Evolutionary conservation across 2,888 invertebrate genomes (phyloP).

Genomic region (Latrodectus elegans): DNA sequence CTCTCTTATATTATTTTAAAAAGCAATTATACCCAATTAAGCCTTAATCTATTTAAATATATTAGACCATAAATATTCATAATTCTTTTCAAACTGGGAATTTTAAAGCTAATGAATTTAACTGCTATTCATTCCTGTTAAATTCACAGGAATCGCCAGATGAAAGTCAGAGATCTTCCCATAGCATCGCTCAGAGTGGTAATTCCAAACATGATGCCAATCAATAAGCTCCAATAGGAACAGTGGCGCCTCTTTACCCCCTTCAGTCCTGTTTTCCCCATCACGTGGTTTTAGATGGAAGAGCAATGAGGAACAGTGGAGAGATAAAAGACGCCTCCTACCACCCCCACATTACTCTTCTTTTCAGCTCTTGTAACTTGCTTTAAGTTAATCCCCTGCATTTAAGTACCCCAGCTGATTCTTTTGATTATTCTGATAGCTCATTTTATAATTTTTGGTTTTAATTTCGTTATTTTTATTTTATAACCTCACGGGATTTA

Average conservation of each 20-base stretch:
- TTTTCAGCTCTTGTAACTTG: neutral
- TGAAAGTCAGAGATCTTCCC: conserved; percentile 20
- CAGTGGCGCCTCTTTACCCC: conserved; percentile 59
- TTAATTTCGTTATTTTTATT: no score
- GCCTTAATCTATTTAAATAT: no score
- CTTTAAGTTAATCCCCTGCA: neutral
- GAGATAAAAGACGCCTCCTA: conserved; percentile 11
- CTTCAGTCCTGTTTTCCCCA: conserved; percentile 9
- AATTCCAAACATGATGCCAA: conserved; percentile 65
- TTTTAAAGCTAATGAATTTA: neutral
- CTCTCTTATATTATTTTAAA: no score
- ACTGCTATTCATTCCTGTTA: neutral
- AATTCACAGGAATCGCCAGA: conserved; percentile 43
- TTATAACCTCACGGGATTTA: no score
- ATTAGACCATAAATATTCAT: no score
- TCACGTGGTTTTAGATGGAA: conserved; percentile 12
- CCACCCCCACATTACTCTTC: neutral
- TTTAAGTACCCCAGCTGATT: neutral
- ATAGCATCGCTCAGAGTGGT: conserved; percentile 33
- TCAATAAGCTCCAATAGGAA: conserved; percentile 67
- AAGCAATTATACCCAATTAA: no score
- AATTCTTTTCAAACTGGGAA: no score
- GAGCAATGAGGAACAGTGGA: conserved; percentile 35
- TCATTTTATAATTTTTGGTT: no score
- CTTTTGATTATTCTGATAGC: no score